Conservation (phyloP, 2,888 invertebrate species). For the Chalcis sispes region DNA sequence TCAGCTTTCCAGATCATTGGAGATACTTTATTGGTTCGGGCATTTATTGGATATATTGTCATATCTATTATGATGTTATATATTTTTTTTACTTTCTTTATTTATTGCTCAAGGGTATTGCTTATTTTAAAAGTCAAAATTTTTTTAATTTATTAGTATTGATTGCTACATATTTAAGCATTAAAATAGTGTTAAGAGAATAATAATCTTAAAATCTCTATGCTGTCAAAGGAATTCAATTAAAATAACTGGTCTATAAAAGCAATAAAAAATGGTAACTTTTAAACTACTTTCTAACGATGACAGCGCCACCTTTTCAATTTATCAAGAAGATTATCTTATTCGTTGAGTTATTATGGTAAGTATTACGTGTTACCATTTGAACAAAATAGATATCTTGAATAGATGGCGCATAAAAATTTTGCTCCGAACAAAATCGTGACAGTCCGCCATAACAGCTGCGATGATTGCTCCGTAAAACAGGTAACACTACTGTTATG, state of each 20-base stretch:
- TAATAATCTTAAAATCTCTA: background rate
- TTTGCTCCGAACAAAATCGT: too few species aligned
- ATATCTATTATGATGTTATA: background rate
- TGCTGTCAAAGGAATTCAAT: too few species aligned
- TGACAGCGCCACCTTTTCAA: background rate
- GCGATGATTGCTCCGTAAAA: too few species aligned
- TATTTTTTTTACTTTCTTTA: constrained; percentile 29
- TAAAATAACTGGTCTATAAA: background rate
- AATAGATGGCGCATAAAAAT: too few species aligned
- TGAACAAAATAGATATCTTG: too few species aligned
- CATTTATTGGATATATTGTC: constrained; percentile 10
- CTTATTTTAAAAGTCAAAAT: background rate
- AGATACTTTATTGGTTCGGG: constrained; percentile 23
- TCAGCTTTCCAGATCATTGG: constrained; percentile 45
- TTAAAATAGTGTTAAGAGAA: background rate
- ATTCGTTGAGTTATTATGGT: too few species aligned
- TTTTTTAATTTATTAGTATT: constrained; percentile 3
- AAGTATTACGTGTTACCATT: too few species aligned
- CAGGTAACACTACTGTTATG: too few species aligned
- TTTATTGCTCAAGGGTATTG: background rate
- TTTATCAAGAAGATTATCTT: background rate
- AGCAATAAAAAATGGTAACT: background rate
- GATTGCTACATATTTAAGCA: background rate
- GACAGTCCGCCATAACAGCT: too few species aligned
- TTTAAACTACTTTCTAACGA: background rate